Evolutionary conservation across 1,140 invertebrate genomes (phyloP).

Genomic region (Zaprionus lachaisei): DNA sequence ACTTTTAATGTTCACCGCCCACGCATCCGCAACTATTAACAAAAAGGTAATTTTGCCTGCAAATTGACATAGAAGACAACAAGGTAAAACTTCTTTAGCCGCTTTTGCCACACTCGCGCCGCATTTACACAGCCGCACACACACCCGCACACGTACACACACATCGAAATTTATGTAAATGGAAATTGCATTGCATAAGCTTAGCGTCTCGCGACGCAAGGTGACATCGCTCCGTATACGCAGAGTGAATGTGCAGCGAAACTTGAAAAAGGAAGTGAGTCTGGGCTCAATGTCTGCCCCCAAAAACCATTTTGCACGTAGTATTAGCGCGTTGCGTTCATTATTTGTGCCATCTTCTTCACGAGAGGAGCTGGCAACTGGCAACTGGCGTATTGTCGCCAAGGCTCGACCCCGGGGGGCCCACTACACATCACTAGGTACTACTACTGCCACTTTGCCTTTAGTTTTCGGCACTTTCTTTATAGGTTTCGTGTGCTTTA

Average conservation of each 20-base stretch:
- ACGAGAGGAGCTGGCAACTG: slow-evolving; percentile 27
- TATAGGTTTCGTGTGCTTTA: slow-evolving; percentile 66
- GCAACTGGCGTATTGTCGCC: slow-evolving; percentile 58
- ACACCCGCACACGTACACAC: slow-evolving; percentile 27
- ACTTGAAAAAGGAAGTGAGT: not conserved
- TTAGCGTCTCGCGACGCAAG: not conserved
- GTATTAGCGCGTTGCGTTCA: slow-evolving; percentile 72
- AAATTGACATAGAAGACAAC: slow-evolving; percentile 79
- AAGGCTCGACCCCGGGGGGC: slow-evolving; percentile 30
- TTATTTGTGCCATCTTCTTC: slow-evolving; percentile 68
- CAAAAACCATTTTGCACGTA: slow-evolving; percentile 76
- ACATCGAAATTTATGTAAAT: slow-evolving; percentile 75
- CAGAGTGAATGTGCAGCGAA: slow-evolving; percentile 55
- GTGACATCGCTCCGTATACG: slow-evolving; percentile 65
- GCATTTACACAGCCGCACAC: slow-evolving; percentile 26
- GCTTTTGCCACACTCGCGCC: slow-evolving; percentile 47
- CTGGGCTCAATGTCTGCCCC: slow-evolving; percentile 7
- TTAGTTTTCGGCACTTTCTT: slow-evolving; percentile 70
- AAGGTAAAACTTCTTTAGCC: slow-evolving; percentile 56
- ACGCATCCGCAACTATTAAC: slow-evolving; percentile 68
- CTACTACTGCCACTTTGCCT: slow-evolving; percentile 50
- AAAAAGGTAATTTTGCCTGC: slow-evolving; percentile 75
- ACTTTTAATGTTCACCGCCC: slow-evolving; percentile 69
- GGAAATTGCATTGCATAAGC: slow-evolving; percentile 81
- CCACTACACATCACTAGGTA: not conserved